Conservation (phyloP, 2,797 vertebrate species). For the Argyrosomus regius region DNA sequence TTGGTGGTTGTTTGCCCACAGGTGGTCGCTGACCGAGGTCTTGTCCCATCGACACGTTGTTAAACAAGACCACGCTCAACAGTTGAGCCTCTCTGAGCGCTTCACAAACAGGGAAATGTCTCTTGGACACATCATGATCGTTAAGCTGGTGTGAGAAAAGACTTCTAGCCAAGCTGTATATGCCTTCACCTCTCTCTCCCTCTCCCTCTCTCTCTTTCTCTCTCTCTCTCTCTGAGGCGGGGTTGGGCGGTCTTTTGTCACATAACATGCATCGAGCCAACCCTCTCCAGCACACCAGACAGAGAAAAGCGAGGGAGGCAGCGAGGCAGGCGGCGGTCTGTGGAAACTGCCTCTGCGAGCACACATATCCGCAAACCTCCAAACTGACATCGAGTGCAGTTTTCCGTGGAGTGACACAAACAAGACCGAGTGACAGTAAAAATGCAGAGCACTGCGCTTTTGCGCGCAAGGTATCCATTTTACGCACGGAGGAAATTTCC, state of each 20-base stretch:
- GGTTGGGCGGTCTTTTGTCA: conserved; percentile 84
- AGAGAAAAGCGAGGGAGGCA: conserved; percentile 43
- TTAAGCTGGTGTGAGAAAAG: conserved; percentile 74
- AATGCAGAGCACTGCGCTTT: conserved; percentile 19
- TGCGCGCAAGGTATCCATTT: conserved; percentile 20
- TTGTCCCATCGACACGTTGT: conserved; percentile 26
- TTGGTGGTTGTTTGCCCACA: conserved; percentile 26
- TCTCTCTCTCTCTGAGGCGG: conserved; percentile 68
- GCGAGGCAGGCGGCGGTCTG: conserved; percentile 29
- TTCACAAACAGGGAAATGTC: conserved; percentile 65
- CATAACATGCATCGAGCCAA: conserved; percentile 70
- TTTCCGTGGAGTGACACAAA: conserved; percentile 50
- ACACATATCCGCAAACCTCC: conserved; percentile 40
- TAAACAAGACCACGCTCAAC: conserved; percentile 51
- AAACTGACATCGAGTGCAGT: conserved; percentile 42
- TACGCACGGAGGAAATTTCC: conserved; percentile 20
- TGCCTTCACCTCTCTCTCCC: conserved; percentile 43
- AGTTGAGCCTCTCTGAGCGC: conserved; percentile 49
- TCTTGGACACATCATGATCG: conserved; percentile 66
- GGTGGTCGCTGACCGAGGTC: conserved; percentile 41
- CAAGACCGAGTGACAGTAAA: conserved; percentile 30
- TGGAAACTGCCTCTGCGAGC: conserved; percentile 39
- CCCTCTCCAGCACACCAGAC: conserved; percentile 54
- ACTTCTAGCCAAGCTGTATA: conserved; percentile 60
- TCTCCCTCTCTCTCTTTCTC: conserved; percentile 34